Base-by-base conservation (phyloP, 2,888 invertebrate genomes). In the Eristalis arbustorum region DNA sequence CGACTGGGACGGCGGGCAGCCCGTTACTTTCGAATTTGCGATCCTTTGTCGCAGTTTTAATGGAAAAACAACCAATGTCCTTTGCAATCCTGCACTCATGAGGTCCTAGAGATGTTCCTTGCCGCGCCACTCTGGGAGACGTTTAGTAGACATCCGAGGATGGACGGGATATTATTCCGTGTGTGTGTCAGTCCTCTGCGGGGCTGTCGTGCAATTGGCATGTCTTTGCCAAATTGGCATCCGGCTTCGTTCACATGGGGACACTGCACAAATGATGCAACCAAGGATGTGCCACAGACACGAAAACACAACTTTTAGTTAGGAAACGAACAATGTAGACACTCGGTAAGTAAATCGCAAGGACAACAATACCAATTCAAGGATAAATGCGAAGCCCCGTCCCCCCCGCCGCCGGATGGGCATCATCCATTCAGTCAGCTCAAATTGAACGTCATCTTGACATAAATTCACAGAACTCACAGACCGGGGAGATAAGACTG, bases 191-290 rank as follows among this genome's bases (percentile, higher is more conserved):
- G 73, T 13, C 34, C 64, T 37, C 14, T 11, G 18, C 63, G 67
- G 71, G 56, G 31, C 63, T 67, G 85, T 69, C 85, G 74, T 23
- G 76, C 69, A 82, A 85, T 85, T 81, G 82, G 74, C 85, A 82
- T 77, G 85, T 77, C 82, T 62, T 85, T 85, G 85, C 85, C 85
- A 85, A 85, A 85, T 85, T 85, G 85, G 74, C 85, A 85, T 82
- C 82, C 77, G 82, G 72, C 68, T 49, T 63, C 59, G 72, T 13
- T 31, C 76, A 72, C 62, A 62, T 59, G 59, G 23, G 18, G 61
- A 71, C 10, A 63, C 42, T 23, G 13, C 34, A 71, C 56, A 56
- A 72, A 56, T 68, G 23, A 74, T 61, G 28, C 14, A n/a, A 68
- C 40, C 75, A 69, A 71, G 81, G 59, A 81, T 71, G 49, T 81